A percentile compares a stretch with the other conserved stretches of the same genome.
Conservation (phyloP, 2,888 invertebrate genomes). For the Chaitophorus viminalis region DNA sequence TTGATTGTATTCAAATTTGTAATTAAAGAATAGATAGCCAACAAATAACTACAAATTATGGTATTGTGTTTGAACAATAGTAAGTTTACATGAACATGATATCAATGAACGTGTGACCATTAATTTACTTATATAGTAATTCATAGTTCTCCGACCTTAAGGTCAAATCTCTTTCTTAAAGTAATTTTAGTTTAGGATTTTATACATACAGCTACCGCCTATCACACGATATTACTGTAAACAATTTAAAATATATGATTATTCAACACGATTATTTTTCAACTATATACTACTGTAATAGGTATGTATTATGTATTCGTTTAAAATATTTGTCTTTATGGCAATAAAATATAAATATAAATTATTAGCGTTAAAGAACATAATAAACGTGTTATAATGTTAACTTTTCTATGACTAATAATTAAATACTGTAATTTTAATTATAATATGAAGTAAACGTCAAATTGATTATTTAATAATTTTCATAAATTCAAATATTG, state of each 20-base stretch:
- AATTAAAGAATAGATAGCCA: constrained; percentile 35
- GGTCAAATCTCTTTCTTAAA: constrained; percentile 27
- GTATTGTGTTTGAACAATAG: constrained; percentile 52
- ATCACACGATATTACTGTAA: not conserved
- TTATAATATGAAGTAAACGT: not conserved
- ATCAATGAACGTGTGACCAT: constrained; percentile 30
- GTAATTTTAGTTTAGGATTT: not conserved
- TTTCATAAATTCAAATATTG: not conserved
- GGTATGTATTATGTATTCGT: not conserved
- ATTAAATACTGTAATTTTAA: not conserved
- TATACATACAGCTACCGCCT: not conserved
- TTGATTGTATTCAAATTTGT: constrained; percentile 55
- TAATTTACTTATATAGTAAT: constrained; percentile 29
- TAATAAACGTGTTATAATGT: not conserved
- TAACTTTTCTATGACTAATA: not conserved
- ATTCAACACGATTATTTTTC: no score
- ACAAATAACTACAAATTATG: constrained; percentile 47
- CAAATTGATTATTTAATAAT: not conserved
- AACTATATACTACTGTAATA: no score
- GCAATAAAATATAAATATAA: not conserved
- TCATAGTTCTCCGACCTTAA: constrained; percentile 51
- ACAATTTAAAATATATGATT: not conserved
- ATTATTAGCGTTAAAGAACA: not conserved
- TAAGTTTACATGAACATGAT: constrained; percentile 3
- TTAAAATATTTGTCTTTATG: not conserved